Evolutionary conservation across 2,797 vertebrate genomes (phyloP).

Genomic region (Geotrypetes seraphini): DNA sequence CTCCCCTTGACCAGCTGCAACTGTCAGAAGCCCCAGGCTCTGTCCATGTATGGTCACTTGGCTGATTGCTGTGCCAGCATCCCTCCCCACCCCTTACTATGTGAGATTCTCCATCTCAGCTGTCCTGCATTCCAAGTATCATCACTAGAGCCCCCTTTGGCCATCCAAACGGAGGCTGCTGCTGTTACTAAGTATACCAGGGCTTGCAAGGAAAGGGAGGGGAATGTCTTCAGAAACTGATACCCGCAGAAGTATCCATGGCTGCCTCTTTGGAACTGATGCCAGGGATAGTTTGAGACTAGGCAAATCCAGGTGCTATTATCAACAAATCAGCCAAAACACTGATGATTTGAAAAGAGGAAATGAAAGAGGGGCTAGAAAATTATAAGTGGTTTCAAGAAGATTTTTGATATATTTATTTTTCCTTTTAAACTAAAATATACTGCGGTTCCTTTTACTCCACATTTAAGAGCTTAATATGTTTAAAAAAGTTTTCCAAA

Average conservation of each 20-base stretch:
- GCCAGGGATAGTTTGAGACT: not conserved
- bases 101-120: constrained; percentile 16
- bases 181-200: constrained; percentile 21
- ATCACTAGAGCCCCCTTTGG: not conserved
- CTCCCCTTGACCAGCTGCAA: accelerated
- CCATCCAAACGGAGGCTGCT: constrained; percentile 15
- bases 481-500: no score
- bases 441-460: no score
- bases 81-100: constrained; percentile 6
- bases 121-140: constrained; percentile 37
- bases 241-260: constrained; percentile 2
- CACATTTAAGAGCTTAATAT: no score
- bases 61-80: not conserved
- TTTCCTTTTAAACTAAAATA: no score
- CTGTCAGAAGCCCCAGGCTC: not conserved
- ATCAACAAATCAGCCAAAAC: no score
- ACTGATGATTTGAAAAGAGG: no score
- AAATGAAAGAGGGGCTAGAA: no score
- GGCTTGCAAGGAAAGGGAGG: constrained; percentile 10
- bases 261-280: constrained; percentile 1
- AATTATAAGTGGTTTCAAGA: no score
- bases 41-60: constrained; percentile 42
- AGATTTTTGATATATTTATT: no score
- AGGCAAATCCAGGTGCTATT: no score
- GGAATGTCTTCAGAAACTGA: constrained; percentile 20